Evolutionary conservation across 2,888 invertebrate genomes (phyloP), one percentile per base, ranked within the genome.

Genomic region (Agapostemon virescens): DNA sequence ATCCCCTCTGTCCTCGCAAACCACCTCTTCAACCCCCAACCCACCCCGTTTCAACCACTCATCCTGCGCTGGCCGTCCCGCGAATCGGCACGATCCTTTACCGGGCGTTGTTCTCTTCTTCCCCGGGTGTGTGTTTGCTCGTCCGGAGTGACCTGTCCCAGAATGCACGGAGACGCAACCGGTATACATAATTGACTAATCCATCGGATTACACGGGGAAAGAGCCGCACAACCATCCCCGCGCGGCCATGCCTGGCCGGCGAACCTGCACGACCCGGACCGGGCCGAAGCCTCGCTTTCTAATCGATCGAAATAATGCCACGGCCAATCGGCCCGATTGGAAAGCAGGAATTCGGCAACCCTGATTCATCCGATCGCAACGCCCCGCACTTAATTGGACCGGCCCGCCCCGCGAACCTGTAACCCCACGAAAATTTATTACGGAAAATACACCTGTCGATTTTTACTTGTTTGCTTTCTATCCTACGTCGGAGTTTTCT

Each of bases 171-270:
- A 86, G 77, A 83, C 87, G 78, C 74, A 77, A 82, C 70, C 30
- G 81, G 85, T 84, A 86, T 85, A 86, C 86, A 86, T 86, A 86
- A 86, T 86, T 86, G 87, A 86, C 85, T 85, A 87, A 87, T 87
- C 87, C 87, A 79, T 81, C 74, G 85, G 86, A 86, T 86, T 86
- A 87, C 85, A 74, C 76, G 81, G 79, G 79, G 84, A 82, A 82
- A 86, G 84, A 81, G 78, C 69, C 68, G 58, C 74, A 2, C 63
- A n/a, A 33, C 49, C 58, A n/a, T 11, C 68, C 49, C 33, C 49
- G 5, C 5, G 15, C n/a, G n/a, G n/a, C 55, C n/a, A n/a, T 26
- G 23, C 68, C 69, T 69, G 40, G 66, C 61, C 61, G 2, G 20
- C 20, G 33, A 15, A 52, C 38, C 52, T 15, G 55, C 45, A 33